Percentiles rank a stretch among this genome's conserved stretches.
Conservation (phyloP, 2,113 vertebrate species). For the Apteryx owenii region DNA sequence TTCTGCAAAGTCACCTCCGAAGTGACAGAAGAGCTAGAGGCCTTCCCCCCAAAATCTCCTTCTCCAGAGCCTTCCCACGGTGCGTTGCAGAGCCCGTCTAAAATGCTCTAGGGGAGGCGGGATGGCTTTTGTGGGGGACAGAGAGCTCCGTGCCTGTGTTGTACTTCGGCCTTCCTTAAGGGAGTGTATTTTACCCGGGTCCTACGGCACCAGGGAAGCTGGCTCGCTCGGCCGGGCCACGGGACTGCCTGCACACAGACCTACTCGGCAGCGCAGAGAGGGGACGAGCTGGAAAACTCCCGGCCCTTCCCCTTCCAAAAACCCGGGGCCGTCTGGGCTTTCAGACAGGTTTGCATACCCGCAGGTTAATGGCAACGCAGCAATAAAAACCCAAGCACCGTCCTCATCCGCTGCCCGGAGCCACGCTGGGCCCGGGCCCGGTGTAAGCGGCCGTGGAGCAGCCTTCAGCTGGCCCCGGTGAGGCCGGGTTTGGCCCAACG, state of each 20-base stretch:
- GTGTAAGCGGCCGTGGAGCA: rapidly evolving
- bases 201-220: neutral
- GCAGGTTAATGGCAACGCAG: neutral
- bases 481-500: neutral
- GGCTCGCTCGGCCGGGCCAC: rapidly evolving
- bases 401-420: neutral
- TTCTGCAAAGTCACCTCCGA: neutral
- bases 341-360: neutral
- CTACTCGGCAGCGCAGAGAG: rapidly evolving
- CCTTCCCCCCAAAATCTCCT: neutral
- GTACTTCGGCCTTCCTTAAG: neutral
- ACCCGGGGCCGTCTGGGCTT: neutral
- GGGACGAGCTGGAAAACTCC: rapidly evolving
- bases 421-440: rapidly evolving
- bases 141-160: no score
- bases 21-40: neutral
- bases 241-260: rapidly evolving
- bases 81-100: rapidly evolving
- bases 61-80: rapidly evolving
- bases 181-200: rapidly evolving
- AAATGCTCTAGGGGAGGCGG: neutral
- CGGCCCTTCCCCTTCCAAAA: rapidly evolving
- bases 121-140: rapidly evolving
- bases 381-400: neutral
- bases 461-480: rapidly evolving